Conservation (phyloP, 1,140 invertebrate species). For the Hyles vespertilio region DNA sequence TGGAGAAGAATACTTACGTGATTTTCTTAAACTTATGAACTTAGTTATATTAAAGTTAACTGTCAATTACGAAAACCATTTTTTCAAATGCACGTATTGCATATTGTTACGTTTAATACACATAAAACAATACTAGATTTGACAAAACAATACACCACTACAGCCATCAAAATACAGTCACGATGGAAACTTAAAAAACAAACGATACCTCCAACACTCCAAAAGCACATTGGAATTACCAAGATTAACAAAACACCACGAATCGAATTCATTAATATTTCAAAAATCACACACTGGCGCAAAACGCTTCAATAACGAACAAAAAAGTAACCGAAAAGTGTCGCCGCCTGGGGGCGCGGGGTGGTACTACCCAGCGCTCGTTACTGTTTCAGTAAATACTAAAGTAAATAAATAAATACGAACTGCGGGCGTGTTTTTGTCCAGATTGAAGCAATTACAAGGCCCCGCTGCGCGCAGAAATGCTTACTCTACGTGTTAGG, state of each 20-base stretch:
- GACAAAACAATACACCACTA: too few relatives aligned
- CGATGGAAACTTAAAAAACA: too few relatives aligned
- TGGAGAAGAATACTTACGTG: too few relatives aligned
- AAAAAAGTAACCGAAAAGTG: conserved; percentile 16
- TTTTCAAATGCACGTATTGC: too few relatives aligned
- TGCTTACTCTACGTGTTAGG: conserved; percentile 1
- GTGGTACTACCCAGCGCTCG: conserved; percentile 18
- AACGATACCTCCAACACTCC: too few relatives aligned
- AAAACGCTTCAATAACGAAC: conserved; percentile 11
- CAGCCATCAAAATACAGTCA: too few relatives aligned
- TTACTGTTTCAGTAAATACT: conserved; percentile 61
- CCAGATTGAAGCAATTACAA: conserved; percentile 61
- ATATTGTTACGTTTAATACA: too few relatives aligned
- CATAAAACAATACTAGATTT: too few relatives aligned
- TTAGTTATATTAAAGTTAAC: too few relatives aligned
- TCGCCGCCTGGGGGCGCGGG: neutral
- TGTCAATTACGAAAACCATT: too few relatives aligned
- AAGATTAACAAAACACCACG: conserved; percentile 15
- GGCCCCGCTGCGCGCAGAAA: neutral
- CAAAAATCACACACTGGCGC: neutral
- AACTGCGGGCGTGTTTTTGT: conserved; percentile 49
- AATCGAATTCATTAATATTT: conserved; percentile 3
- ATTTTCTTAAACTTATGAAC: too few relatives aligned
- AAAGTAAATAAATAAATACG: conserved; percentile 70
- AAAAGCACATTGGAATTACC: too few relatives aligned